Evolutionary conservation across 2,113 vertebrate genomes (phyloP).

Genomic region (Entomyzon cyanotis): DNA sequence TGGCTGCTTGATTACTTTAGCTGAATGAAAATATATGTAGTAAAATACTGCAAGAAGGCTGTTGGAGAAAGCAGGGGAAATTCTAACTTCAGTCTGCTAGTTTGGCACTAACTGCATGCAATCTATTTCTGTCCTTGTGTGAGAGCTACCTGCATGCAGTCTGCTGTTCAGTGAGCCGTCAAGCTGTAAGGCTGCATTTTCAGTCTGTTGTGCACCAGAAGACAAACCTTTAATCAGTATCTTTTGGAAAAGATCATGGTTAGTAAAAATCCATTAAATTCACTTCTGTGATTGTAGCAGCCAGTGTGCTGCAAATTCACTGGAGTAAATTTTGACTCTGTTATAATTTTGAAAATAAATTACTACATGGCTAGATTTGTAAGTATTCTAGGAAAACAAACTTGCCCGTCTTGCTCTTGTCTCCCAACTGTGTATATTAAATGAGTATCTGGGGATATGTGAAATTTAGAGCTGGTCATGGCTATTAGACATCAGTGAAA

Average conservation of each 20-base stretch:
- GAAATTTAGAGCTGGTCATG: slow-evolving; percentile 46
- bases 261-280: slow-evolving; percentile 56
- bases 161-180: not conserved
- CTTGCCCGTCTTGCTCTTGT: slow-evolving; percentile 19
- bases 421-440: slow-evolving; percentile 62
- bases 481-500: slow-evolving; percentile 45
- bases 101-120: slow-evolving; percentile 47
- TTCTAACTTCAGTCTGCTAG: not conserved
- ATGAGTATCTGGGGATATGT: slow-evolving; percentile 43
- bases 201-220: slow-evolving; percentile 37
- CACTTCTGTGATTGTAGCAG: slow-evolving; percentile 45
- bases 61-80: not conserved
- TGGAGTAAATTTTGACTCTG: slow-evolving; percentile 30
- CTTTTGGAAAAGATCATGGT: slow-evolving; percentile 53
- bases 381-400: slow-evolving; percentile 47
- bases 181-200: not conserved
- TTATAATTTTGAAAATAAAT: slow-evolving; percentile 63
- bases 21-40: not conserved
- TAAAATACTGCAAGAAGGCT: slow-evolving; percentile 8
- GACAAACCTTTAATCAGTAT: slow-evolving; percentile 50
- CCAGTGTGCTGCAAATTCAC: slow-evolving; percentile 46
- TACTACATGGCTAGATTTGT: slow-evolving; percentile 32
- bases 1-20: slow-evolving; percentile 33
- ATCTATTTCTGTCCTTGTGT: slow-evolving; percentile 13
- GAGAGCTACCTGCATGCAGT: slow-evolving; percentile 46